Evolutionary conservation across 2,113 vertebrate species (phyloP), one percentile per base, ranked within the genome.

Genomic region (Ptilonorhynchus violaceus): DNA sequence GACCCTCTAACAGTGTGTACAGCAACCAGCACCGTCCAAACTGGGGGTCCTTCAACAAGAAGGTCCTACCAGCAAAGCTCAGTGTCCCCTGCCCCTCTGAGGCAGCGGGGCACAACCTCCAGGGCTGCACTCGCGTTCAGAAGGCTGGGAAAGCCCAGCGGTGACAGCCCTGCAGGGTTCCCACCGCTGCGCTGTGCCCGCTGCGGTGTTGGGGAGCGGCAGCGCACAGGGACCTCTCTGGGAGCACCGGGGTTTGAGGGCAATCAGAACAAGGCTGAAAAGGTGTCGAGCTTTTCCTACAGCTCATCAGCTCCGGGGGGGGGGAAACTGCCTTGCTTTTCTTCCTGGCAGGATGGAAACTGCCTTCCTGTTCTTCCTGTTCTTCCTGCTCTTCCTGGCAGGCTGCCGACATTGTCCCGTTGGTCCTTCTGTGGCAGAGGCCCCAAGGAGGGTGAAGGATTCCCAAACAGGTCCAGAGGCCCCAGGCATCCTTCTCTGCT

Each of bases 301-400:
- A 69, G 25, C 79, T 86, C 52, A 5, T 73, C 37, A 64, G n/a
- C 35, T 85, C 50, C 63, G 62, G 78, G 69, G 39, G n/a, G n/a
- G 18, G 13, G n/a, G 56, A 84, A 84, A n/a, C 23, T 60, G 80
- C 74, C 46, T 91, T 91, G 41, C 46, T 60, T 46, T 37, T 83
- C 80, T 75, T 93, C 85, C 88, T 70, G 62, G 46, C 35, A 63
- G 50, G 41, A 53, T 30, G 27, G 53, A 73, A 68, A n/a, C n/a
- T 47, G 74, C 62, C 28, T 92, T 87, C 41, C 50, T 60, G 58
- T 31, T 89, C 85, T 73, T 96, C 85, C 85, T 69, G 67, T 39
- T 39, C 37, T 39, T 92, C 49, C 44, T 59, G 44, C 30, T 82
- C 79, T 78, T 93, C 84, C 88, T 69, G 60, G 41, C 49, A 68